A percentile compares a stretch with the other conserved stretches of the same genome.
Evolutionary conservation across 2,797 vertebrate genomes (phyloP).

Genomic region (Microcaecilia unicolor): DNA sequence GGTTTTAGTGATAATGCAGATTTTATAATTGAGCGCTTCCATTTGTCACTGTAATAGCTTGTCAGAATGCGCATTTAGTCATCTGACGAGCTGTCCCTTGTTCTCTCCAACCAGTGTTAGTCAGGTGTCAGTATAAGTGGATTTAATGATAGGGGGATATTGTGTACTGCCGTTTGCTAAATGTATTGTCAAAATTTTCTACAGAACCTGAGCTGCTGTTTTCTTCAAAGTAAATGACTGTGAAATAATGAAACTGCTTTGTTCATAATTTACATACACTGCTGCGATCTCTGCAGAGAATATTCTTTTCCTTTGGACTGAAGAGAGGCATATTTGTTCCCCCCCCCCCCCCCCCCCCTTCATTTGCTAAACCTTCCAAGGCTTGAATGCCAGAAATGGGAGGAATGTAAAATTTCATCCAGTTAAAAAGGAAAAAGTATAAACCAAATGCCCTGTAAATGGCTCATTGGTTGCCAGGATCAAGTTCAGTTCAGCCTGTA

Average conservation of each 20-base stretch:
- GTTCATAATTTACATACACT: constrained; percentile 5
- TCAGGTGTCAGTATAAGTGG: constrained; percentile 20
- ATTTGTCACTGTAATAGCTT: constrained; percentile 3
- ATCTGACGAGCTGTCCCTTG: constrained; percentile 28
- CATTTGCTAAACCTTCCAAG: constrained; percentile 14
- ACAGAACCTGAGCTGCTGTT: constrained; percentile 18
- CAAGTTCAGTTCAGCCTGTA: constrained; percentile 57
- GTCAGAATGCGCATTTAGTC: constrained; percentile 1
- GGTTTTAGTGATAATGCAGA: constrained; percentile 3
- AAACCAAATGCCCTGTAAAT: constrained; percentile 59
- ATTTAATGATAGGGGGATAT: constrained; percentile 19
- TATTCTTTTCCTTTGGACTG: constrained; percentile 6
- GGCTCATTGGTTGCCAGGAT: constrained; percentile 63
- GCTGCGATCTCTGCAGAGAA: constrained; percentile 10
- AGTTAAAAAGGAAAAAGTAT: constrained; percentile 41
- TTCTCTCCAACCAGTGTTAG: constrained; percentile 15
- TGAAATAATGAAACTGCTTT: constrained; percentile 21
- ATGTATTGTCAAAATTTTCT: constrained; percentile 22
- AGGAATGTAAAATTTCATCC: constrained; percentile 38
- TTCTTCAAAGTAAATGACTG: constrained; percentile 22
- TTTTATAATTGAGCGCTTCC: constrained; percentile 26
- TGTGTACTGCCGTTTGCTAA: constrained; percentile 17
- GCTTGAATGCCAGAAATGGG: neutral
- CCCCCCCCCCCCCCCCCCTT: neutral
- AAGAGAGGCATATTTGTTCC: constrained; percentile 1